Base-by-base conservation (phyloP, 2,888 invertebrate genomes). In the Disparrhopalites patrizii region DNA sequence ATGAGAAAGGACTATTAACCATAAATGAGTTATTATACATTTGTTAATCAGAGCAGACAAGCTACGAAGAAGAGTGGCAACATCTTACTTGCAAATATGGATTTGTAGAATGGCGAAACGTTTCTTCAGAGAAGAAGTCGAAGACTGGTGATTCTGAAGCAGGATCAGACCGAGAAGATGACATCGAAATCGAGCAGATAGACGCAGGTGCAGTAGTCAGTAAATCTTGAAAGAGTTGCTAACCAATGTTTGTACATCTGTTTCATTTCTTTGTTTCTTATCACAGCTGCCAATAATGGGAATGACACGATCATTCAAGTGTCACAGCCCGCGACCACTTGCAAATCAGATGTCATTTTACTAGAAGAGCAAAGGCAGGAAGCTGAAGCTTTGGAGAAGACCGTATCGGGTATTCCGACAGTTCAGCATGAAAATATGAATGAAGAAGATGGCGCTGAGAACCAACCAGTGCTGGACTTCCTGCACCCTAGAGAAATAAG, bases 391-490 rank as follows among this genome's bases (percentile, higher is more conserved):
- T 18, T 4, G 3, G 20, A 18, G 4, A 20, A 40, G 20, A 8
- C 40, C 4, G 4, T 40, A 40, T 3, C 20, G 40, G 40, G 20
- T 4, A 8, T 40, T 40, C 3, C 40, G 20, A 10, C 40, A n/a
- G 3, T 5, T 40, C n/a, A 40, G 13, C 3, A 40, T 40, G 40
- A 3, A 40, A 40, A 40, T 18, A 18, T 20, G n/a, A 40, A 20
- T 40, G n/a, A 20, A 3, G 20, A n/a, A n/a, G n/a, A n/a, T n/a
- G n/a, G n/a, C n/a, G n/a, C n/a, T n/a, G n/a, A n/a, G n/a, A n/a
- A n/a, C n/a, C n/a, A 43, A n/a, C 47, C 47, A 7, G 23, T 62
- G 15, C 15, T 62, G 7, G 63, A 63, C 25, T 63, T 30, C 55
- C 30, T 56, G 8, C 43, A 63, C 25, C 63, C 63, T 15, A 55